Percentiles rank a stretch among this genome's conserved stretches.
Conservation (phyloP, 2,113 vertebrate species). For the Benitochromis conjunctus region DNA sequence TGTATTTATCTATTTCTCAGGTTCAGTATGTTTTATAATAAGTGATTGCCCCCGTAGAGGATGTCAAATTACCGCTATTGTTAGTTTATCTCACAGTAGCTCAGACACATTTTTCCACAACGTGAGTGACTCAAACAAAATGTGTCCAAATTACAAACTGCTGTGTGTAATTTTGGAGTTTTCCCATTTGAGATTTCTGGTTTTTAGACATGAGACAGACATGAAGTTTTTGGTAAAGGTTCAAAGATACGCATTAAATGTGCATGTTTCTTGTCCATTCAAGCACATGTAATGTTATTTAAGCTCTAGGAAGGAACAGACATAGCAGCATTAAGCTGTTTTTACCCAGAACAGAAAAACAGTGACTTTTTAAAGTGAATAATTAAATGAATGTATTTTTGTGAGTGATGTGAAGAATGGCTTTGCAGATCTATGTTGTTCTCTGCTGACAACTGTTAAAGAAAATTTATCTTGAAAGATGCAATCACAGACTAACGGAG, state of each 20-base stretch:
- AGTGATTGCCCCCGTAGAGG: background rate
- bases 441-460: conserved; percentile 1
- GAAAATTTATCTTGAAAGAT: conserved; percentile 9
- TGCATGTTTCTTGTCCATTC: background rate
- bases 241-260: background rate
- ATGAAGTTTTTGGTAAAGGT: background rate
- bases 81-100: background rate
- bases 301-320: background rate
- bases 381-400: background rate
- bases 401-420: background rate
- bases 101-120: background rate
- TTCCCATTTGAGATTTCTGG: background rate
- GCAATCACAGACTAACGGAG: conserved; percentile 4
- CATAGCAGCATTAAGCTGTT: background rate
- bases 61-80: background rate
- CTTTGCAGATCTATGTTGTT: background rate
- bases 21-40: background rate
- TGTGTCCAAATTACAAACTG: background rate
- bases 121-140: background rate
- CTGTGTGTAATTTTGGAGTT: background rate
- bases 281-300: background rate
- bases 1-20: background rate
- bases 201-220: background rate
- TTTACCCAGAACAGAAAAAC: background rate
- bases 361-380: background rate